Percentiles rank a stretch among this genome's conserved stretches.
phyloP scores from a whole-genome alignment of 2,888 invertebrate species.

The Gymnosoma rotundatum region DNA sequence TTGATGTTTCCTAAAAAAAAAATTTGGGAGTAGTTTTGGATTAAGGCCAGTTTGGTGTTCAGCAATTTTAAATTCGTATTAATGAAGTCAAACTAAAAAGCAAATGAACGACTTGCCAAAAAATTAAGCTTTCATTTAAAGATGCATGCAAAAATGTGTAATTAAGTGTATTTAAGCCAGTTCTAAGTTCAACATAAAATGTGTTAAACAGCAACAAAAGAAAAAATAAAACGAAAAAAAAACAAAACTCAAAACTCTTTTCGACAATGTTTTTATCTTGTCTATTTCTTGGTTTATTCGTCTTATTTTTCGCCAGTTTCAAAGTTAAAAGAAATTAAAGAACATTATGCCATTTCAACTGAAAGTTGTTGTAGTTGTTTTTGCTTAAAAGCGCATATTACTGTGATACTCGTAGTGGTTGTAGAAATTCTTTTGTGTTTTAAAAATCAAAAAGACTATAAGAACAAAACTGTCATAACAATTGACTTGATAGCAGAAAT shows the following conservation, averaged over 20 bases:
- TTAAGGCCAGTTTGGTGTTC: conserved; percentile 46
- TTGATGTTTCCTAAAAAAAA: background rate
- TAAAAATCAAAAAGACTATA: conserved; percentile 19
- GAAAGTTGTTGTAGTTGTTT: conserved; percentile 3
- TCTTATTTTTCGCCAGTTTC: background rate
- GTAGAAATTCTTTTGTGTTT: conserved; percentile 46
- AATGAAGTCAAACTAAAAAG: conserved; percentile 25
- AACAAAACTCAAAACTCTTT: background rate
- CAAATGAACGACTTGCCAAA: conserved; percentile 16
- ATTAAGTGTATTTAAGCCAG: conserved; percentile 1
- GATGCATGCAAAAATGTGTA: background rate
- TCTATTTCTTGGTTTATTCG: background rate
- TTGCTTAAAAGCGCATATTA: conserved; percentile 6
- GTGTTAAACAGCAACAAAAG: background rate
- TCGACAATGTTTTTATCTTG: conserved; percentile 40
- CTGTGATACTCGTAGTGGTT: background rate
- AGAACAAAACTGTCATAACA: conserved; percentile 64
- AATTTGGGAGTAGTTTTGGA: conserved; percentile 39
- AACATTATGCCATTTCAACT: conserved; percentile 17
- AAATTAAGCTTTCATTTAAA: background rate
- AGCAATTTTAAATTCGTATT: conserved; percentile 14
- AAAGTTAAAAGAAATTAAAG: conserved; percentile 11
- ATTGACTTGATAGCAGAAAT: conserved; percentile 54
- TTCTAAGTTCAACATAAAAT: conserved; percentile 15
- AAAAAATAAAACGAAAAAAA: background rate